phyloP scores from a whole-genome alignment of 2,888 invertebrate genomes.

The Caenorhabditis plicata region DNA sequence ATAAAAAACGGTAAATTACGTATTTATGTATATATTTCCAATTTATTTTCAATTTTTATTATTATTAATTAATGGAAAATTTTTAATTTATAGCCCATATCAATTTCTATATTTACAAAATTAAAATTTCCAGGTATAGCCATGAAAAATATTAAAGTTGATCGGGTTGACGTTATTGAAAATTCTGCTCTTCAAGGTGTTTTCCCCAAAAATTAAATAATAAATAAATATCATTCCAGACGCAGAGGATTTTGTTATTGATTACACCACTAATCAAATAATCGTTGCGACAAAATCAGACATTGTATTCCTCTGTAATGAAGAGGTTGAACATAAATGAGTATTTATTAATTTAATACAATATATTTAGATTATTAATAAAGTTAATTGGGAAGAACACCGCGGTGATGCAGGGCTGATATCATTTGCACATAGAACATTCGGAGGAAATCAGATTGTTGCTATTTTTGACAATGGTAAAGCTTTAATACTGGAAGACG shows the following conservation, averaged over 20 bases:
- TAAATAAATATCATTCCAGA: background rate
- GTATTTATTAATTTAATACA: background rate
- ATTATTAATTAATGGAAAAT: background rate
- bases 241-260: conserved; percentile 11
- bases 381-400: conserved; percentile 6
- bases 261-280: conserved; percentile 12
- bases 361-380: conserved; percentile 1
- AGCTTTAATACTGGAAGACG: conserved; percentile 9
- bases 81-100: background rate
- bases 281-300: conserved; percentile 9
- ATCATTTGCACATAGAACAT: conserved; percentile 1
- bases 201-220: background rate
- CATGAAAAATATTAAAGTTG: conserved; percentile 21
- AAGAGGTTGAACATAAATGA: background rate
- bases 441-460: conserved; percentile 13
- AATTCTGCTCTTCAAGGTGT: conserved; percentile 3
- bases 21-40: background rate
- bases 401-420: background rate
- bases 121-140: conserved; percentile 1
- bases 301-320: conserved; percentile 2
- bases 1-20: background rate
- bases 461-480: conserved; percentile 20
- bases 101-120: too few species aligned
- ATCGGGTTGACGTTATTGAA: conserved; percentile 5
- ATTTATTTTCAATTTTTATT: background rate